phyloP scores from a whole-genome alignment of 2,113 vertebrate species.

The Hippocampus barbouri region DNA sequence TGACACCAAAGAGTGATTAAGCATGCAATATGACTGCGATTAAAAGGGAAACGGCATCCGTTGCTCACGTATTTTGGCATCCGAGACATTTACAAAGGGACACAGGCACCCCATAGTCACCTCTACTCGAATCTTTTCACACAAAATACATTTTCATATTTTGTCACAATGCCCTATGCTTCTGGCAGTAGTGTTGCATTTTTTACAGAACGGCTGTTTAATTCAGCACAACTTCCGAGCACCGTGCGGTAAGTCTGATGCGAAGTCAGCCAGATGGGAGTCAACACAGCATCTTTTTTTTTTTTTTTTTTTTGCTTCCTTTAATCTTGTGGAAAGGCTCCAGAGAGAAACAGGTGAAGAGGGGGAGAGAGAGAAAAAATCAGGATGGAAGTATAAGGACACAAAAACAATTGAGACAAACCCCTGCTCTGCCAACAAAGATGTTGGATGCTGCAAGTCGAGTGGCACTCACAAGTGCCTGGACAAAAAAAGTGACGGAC shows the following conservation, averaged over 20 bases:
- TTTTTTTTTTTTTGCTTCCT: slow-evolving; percentile 38
- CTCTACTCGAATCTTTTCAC: background rate
- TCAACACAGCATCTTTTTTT: slow-evolving; percentile 44
- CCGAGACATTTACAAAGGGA: slow-evolving; percentile 25
- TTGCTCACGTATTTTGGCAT: slow-evolving; percentile 36
- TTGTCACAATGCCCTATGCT: background rate
- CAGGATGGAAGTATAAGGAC: background rate
- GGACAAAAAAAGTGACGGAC: slow-evolving; percentile 30
- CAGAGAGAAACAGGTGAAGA: slow-evolving; percentile 46
- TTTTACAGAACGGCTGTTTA: slow-evolving; percentile 32
- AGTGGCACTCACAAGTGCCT: slow-evolving; percentile 20
- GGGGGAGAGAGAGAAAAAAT: background rate
- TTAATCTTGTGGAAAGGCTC: slow-evolving; percentile 58
- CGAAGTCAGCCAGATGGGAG: slow-evolving; percentile 69
- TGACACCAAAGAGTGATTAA: slow-evolving; percentile 54
- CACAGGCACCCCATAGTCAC: slow-evolving; percentile 6
- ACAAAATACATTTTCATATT: background rate
- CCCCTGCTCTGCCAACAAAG: slow-evolving; percentile 14
- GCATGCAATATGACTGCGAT: slow-evolving; percentile 43
- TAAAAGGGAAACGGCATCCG: slow-evolving; percentile 19
- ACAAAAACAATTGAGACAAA: slow-evolving; percentile 19
- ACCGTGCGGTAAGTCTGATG: slow-evolving; percentile 56
- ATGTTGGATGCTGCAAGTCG: slow-evolving; percentile 31
- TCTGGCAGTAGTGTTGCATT: slow-evolving; percentile 11
- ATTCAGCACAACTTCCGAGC: slow-evolving; percentile 43